Conservation (phyloP, 2,113 vertebrate genomes). For the Diglossa brunneiventris region DNA sequence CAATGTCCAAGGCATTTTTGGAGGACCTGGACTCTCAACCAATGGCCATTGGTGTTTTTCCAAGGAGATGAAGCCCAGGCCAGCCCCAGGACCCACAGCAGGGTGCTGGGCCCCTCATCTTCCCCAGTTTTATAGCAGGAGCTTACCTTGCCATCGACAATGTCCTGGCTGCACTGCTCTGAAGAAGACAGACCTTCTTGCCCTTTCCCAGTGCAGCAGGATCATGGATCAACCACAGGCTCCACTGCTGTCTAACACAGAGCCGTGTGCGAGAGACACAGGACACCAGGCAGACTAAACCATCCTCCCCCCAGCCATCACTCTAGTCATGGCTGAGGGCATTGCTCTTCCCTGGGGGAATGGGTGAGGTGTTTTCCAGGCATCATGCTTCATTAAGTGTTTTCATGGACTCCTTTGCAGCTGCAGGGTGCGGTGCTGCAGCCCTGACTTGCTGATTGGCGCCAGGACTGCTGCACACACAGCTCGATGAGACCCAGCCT, state of each 20-base stretch:
- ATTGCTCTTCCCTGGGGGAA: not conserved
- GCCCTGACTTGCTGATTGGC: not conserved
- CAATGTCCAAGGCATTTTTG: not conserved
- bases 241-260: not conserved
- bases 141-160: not conserved
- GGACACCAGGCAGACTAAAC: not conserved
- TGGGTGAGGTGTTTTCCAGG: not conserved
- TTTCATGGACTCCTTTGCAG: not conserved
- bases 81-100: not conserved
- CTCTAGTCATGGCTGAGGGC: not conserved
- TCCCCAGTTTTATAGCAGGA: not conserved
- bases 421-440: not conserved
- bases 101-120: not conserved
- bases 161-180: not conserved
- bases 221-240: not conserved
- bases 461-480: rapidly evolving
- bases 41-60: not conserved
- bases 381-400: not conserved
- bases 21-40: not conserved
- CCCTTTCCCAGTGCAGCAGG: not conserved
- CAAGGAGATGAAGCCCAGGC: not conserved
- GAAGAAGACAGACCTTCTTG: not conserved
- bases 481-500: not conserved
- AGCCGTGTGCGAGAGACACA: rapidly evolving
- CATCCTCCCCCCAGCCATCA: not conserved